Evolutionary conservation across 2,888 invertebrate species (phyloP).

Genomic region (Agrochola macilenta): DNA sequence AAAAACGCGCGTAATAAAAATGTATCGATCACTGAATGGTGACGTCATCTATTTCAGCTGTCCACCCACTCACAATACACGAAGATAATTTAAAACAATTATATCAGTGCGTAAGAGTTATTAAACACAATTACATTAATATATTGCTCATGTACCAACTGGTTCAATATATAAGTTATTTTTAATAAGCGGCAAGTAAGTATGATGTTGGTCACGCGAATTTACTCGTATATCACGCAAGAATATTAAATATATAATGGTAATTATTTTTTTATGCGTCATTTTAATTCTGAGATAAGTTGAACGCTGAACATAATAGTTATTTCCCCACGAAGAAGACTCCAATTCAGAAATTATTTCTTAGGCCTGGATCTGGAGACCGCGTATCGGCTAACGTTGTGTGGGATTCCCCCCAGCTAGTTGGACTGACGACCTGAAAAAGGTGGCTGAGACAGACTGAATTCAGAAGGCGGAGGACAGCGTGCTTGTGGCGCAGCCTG

Average conservation of each 20-base stretch:
- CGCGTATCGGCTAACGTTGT: neutral
- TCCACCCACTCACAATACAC: constrained; percentile 17
- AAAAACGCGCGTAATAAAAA: constrained; percentile 18
- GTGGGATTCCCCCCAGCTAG: neutral
- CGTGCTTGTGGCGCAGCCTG: no score
- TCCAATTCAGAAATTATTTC: neutral
- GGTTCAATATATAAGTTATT: constrained; percentile 50
- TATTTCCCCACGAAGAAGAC: neutral
- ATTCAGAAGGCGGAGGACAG: neutral
- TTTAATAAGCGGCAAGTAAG: constrained; percentile 58
- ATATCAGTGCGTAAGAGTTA: constrained; percentile 48
- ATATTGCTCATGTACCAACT: constrained; percentile 43
- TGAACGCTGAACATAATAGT: neutral
- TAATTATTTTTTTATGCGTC: constrained; percentile 22
- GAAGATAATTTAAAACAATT: constrained; percentile 55
- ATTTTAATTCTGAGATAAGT: neutral
- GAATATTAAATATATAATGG: constrained; percentile 16
- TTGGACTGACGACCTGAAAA: neutral
- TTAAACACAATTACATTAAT: constrained; percentile 59
- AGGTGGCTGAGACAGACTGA: neutral
- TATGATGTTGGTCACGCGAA: constrained; percentile 59
- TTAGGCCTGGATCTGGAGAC: neutral
- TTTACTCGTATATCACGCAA: constrained; percentile 58
- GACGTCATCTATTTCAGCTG: constrained; percentile 30
- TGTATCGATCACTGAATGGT: constrained; percentile 17